These are phyloP conservation scores for Sparidentex hasta DNA, from an alignment of 2,797 vertebrate species.

Conservation along the genomic window DNA sequence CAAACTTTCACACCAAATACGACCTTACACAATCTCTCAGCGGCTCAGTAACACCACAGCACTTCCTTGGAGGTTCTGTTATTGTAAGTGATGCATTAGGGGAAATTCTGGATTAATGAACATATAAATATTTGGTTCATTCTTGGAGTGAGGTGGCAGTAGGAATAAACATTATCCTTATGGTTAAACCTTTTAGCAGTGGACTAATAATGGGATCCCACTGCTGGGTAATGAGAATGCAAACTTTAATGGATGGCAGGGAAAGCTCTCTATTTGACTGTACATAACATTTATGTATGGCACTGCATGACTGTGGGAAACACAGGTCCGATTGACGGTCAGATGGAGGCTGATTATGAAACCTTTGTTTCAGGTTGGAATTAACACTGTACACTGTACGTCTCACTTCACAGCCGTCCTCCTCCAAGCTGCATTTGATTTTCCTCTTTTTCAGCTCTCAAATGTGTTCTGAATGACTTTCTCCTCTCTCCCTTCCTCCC, in stretches of 20 bases:
- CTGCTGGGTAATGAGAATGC: conserved; percentile 46
- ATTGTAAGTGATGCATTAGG: conserved; percentile 82
- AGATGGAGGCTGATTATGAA: not conserved
- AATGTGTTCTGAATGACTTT: no score
- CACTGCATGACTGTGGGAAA: conserved; percentile 7
- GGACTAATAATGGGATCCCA: conserved; percentile 59
- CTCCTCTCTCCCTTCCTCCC: no score
- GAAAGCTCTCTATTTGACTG: conserved; percentile 48
- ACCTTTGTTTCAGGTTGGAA: not conserved
- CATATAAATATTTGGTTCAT: conserved; percentile 81
- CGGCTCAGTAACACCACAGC: conserved; percentile 25
- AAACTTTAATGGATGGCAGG: conserved; percentile 48
- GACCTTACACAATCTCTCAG: conserved; percentile 27
- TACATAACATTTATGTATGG: conserved; percentile 20
- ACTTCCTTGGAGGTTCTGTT: conserved; percentile 69
- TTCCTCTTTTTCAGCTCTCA: no score
- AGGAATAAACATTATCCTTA: conserved; percentile 73
- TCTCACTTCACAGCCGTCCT: no score
- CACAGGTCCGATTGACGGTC: not conserved
- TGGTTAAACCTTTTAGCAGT: conserved; percentile 76
- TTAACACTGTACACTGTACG: not conserved
- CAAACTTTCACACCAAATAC: conserved; percentile 43
- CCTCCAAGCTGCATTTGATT: no score
- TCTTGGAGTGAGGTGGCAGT: conserved; percentile 76
- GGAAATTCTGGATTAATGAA: conserved; percentile 83